Evolutionary conservation across 1,140 invertebrate genomes (phyloP), one percentile per base, ranked within the genome.

Genomic region (Linepithema humile): DNA sequence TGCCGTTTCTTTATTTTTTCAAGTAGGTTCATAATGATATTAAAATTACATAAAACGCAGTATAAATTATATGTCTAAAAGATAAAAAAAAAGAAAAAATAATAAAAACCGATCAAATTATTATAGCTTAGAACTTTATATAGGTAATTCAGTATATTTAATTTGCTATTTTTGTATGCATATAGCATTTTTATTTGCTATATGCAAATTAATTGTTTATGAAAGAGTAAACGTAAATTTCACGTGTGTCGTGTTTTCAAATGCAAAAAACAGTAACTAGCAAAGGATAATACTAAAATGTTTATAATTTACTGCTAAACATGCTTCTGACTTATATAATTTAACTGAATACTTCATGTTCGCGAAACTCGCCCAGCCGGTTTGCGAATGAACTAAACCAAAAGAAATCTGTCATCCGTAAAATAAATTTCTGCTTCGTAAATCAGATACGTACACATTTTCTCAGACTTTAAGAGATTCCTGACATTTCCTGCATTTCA

Each of bases 301-400:
- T 20, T 53, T n/a, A 23, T 50, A 45, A 43, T 1, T 20, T 23
- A 29, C 38, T 17, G 20, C 20, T 67, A n/a, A 62, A 23, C 15
- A 23, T 57, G 20, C 35, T 75, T 55, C 69, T 17, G 17, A 2
- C 17, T 78, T 78, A 69, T 26, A 20, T 78, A 78, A 78, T 55
- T 78, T 67, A 26, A 53, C 48, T 29, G 15, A 38, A 6, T 2
- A 40, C 17, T 32, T 17, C 23, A 48, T 9, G 3, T 38, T 26
- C 23, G 20, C 32, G 32, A 43, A 84, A 85, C 48, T 85, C 29
- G 38, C 55, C 17, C 17, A 26, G n/a, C 35, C 35, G 62, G 43
- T 67, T 48, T 40, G 1, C n/a, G 2, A 2, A 3, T 45, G n/a
- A 69, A 70, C 55, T 17, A 35, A 82, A 7, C 7, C 23, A 17